Conservation (phyloP, 2,888 invertebrate genomes). For the Folsomia candida region DNA sequence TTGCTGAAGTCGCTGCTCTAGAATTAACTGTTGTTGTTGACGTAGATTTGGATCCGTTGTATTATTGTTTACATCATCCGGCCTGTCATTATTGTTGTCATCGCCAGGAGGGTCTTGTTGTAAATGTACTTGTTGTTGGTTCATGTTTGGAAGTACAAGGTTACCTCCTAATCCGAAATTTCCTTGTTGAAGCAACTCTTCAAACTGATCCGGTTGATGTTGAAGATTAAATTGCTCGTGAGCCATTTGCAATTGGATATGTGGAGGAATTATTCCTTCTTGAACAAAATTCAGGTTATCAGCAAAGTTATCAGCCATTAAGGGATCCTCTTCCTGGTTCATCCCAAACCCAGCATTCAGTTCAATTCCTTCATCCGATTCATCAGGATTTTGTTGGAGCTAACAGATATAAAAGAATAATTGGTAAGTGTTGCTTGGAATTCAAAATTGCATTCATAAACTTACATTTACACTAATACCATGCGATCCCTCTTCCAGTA, state of each 20-base stretch:
- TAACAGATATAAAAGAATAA: neutral
- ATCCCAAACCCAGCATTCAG: conserved; percentile 23
- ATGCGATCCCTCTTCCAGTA: conserved; percentile 40
- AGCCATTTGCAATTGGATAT: conserved; percentile 37
- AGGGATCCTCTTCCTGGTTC: conserved; percentile 17
- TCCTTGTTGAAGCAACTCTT: neutral
- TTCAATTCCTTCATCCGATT: conserved; percentile 45
- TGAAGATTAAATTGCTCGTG: conserved; percentile 30
- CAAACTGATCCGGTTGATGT: conserved; percentile 1
- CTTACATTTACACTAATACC: conserved; percentile 26
- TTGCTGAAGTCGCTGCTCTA: conserved; percentile 31
- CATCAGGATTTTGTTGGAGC: conserved; percentile 29
- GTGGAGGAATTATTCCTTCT: conserved; percentile 32
- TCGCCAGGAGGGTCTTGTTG: conserved; percentile 44
- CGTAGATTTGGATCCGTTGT: conserved; percentile 48
- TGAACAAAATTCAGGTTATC: conserved; percentile 4
- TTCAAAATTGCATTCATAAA: neutral
- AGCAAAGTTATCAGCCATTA: neutral
- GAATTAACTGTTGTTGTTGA: conserved; percentile 43
- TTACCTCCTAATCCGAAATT: conserved; percentile 23
- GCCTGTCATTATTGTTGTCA: conserved; percentile 49
- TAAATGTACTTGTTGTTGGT: conserved; percentile 43
- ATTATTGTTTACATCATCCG: conserved; percentile 50
- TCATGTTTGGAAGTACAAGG: conserved; percentile 19
- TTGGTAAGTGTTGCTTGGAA: neutral